Evolutionary conservation across 2,113 vertebrate species (phyloP), one percentile per base, ranked within the genome.

Genomic region (Anguilla rostrata): DNA sequence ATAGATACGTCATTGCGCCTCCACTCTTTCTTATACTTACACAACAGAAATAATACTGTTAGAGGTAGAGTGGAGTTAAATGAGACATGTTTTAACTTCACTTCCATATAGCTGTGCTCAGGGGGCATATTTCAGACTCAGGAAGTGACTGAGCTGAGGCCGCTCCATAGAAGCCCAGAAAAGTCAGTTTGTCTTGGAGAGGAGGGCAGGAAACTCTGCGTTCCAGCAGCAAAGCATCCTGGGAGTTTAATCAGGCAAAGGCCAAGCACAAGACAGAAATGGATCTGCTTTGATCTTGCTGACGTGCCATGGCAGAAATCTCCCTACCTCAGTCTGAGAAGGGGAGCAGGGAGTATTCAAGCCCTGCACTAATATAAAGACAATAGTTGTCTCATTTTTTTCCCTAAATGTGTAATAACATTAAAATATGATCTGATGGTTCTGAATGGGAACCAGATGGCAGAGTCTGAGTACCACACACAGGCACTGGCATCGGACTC

Each of bases 371-470:
- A 81, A 87, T 85, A 84, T 81, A 89, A 81, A 91, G 90, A 91
- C 92, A 93, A 94, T 88, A 89, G 91, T 92, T 93, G 92, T 92
- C 90, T 91, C 71, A 94, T 95, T 92, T 91, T 92, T 94, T 93
- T 46, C 2, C 2, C 89, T 88, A 92, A 89, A 87, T 88, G 56
- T 92, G 90, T 89, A 93, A 93, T 92, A 93, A 93, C 89, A 94
- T 86, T 92, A 88, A 92, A 85, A 93, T 88, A 91, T 87, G 66
- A 91, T 91, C 89, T 91, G 89, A 91, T 90, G 81, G 83, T 86
- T 57, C 83, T 92, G 88, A 92, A 95, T 94, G 88, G 88, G 90
- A 94, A 95, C 92, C 94, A 95, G 92, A 96, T 95, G 94, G 89
- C 90, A 78, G 78, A 83, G 84, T 57, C n/a, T 12, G 57, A 53